Evolutionary conservation across 2,113 vertebrate species (phyloP), one percentile per base, ranked within the genome.

Genomic region (Bufo gargarizans): DNA sequence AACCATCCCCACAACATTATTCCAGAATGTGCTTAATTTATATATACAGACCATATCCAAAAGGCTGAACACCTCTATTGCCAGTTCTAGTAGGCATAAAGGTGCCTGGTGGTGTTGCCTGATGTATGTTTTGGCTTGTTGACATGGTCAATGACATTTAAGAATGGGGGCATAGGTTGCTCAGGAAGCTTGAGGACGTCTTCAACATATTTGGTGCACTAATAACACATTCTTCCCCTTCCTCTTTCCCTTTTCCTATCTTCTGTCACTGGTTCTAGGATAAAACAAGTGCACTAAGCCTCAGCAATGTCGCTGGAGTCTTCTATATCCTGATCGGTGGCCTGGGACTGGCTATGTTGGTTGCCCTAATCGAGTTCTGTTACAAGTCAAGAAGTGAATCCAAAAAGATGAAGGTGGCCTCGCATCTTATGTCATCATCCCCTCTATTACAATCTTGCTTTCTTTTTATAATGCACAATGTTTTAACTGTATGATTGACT

Each of bases 301-400:
- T 99, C 93, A 99, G 98, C 94, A 99, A 99, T 65, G 98, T 99
- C 93, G 98, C 98, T 0, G 98, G 98, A 14, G 98, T 99, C 90
- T 99, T 99, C 97, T 99, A 99, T 96, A 99, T 99, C 95, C 96
- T 99, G 94, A 99, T 99, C 13, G 98, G 98, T 43, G 98, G 98
- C 88, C 97, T 99, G 90, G 98, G 98, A 88, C 94, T 99, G 93
- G 98, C 98, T 93, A 99, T 99, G 98, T 96, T 99, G 95, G 98
- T 99, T 94, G 98, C 98, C 65, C 96, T 99, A 95, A 97, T 99
- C 94, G 98, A 99, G 94, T 99, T 99, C 96, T 99, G 98, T 96
- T 99, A 99, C 98, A 99, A 99, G 95, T 99, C 98, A 88, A 94
- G 98, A 94, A 98, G 97, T 58, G 98, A 99, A 95, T 98, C 98